Evolutionary conservation across 2,888 invertebrate species (phyloP).

Genomic region (Hemistola chrysoprasaria): DNA sequence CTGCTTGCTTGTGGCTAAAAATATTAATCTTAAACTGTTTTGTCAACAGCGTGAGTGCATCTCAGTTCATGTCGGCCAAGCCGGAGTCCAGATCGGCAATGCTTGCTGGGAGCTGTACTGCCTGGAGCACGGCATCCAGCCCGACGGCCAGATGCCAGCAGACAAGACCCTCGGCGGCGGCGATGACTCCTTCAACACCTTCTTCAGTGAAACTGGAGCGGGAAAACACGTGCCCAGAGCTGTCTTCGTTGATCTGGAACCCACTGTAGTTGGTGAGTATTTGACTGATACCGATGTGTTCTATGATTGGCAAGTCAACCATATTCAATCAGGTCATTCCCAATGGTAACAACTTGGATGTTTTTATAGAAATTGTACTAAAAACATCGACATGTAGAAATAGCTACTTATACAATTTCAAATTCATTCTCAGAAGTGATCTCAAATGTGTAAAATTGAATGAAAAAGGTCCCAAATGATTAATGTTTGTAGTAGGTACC

Average conservation of each 20-base stretch:
- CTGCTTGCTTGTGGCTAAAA: too few species aligned
- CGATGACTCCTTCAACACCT: conserved; percentile 97
- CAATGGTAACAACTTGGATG: too few species aligned
- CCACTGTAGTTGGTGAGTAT: conserved; percentile 90
- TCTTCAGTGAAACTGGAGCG: conserved; percentile 96
- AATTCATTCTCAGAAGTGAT: too few species aligned
- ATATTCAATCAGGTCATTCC: too few species aligned
- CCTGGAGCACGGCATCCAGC: conserved; percentile 95
- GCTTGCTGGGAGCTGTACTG: conserved; percentile 95
- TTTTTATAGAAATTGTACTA: too few species aligned
- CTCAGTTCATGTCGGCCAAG: conserved; percentile 83
- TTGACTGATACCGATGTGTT: not conserved
- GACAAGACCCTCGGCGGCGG: conserved; percentile 95
- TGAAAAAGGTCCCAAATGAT: too few species aligned
- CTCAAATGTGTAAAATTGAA: too few species aligned
- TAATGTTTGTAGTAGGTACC: too few species aligned
- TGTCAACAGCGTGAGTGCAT: conserved; percentile 83
- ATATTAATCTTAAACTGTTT: too few species aligned
- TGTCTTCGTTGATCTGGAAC: conserved; percentile 97
- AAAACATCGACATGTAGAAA: too few species aligned
- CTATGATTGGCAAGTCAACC: too few species aligned
- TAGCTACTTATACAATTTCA: too few species aligned
- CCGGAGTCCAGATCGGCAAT: conserved; percentile 94
- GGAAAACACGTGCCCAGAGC: conserved; percentile 98
- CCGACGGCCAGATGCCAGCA: conserved; percentile 96